Conservation (phyloP, 2,113 vertebrate species). For the Pelodiscus sinensis region DNA sequence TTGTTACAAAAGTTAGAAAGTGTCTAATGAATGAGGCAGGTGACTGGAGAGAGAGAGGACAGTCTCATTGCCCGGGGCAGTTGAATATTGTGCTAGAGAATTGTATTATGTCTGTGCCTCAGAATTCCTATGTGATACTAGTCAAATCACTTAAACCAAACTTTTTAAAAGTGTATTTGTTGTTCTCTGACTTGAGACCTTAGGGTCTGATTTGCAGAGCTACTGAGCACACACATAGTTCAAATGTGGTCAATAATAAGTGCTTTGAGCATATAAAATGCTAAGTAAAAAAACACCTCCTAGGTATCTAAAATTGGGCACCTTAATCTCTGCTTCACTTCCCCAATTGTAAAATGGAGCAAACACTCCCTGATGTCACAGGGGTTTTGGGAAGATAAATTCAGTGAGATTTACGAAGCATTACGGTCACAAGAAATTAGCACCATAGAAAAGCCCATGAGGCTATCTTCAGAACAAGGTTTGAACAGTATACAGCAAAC, state of each 20-base stretch:
- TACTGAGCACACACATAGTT: neutral
- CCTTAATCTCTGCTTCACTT: neutral
- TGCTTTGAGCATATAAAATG: neutral
- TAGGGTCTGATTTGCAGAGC: neutral
- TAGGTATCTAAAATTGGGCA: neutral
- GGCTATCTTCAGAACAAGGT: neutral
- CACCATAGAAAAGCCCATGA: neutral
- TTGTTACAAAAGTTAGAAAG: neutral
- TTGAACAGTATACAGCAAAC: neutral
- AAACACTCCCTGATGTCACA: neutral
- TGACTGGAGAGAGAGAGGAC: neutral
- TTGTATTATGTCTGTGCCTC: neutral
- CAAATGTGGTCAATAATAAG: neutral
- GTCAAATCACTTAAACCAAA: accelerated
- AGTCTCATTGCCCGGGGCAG: neutral
- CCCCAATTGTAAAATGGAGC: neutral
- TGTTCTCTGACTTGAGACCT: neutral
- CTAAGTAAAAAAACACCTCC: neutral
- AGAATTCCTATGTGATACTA: neutral
- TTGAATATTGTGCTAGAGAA: neutral
- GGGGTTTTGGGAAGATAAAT: accelerated
- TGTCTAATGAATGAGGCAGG: neutral
- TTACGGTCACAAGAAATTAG: neutral
- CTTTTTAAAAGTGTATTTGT: neutral
- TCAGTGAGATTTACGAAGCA: neutral